These are phyloP conservation scores for Apomyelois bistriatella DNA, from an alignment of 2,888 invertebrate species.

Conservation along the genomic window DNA sequence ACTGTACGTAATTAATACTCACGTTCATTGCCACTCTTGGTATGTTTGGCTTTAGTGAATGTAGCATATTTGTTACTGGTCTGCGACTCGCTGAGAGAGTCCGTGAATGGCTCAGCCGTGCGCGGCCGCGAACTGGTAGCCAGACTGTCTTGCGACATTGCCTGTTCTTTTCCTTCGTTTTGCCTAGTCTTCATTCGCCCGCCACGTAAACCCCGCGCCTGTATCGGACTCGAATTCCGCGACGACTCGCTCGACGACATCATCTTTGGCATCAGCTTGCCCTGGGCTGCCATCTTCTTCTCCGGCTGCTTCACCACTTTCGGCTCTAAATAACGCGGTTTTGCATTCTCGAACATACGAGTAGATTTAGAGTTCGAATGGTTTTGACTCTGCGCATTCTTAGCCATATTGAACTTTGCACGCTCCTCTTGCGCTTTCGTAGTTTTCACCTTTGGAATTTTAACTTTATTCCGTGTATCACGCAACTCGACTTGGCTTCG, in stretches of 20 bases:
- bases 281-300: conserved; percentile 39
- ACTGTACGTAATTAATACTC: conserved; percentile 31
- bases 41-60: conserved; percentile 55
- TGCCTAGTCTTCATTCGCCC: conserved; percentile 48
- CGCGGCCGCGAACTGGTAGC: conserved; percentile 61
- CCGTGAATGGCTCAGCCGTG: conserved; percentile 70
- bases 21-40: conserved; percentile 50
- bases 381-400: conserved; percentile 44
- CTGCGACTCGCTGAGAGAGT: conserved; percentile 66
- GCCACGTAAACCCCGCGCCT: conserved; percentile 40
- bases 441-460: conserved; percentile 50
- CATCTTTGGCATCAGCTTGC: conserved; percentile 65
- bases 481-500: conserved; percentile 33
- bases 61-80: conserved; percentile 61
- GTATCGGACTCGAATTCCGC: conserved; percentile 84
- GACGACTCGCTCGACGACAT: conserved; percentile 84
- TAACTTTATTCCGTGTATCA: conserved; percentile 30
- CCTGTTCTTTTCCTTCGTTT: conserved; percentile 47
- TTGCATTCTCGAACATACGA: conserved; percentile 49
- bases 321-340: conserved; percentile 83
- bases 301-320: conserved; percentile 39
- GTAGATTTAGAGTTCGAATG: conserved; percentile 25
- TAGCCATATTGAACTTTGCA: conserved; percentile 57
- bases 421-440: conserved; percentile 69
- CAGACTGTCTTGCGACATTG: conserved; percentile 74